phyloP scores from a whole-genome alignment of 2,888 invertebrate genomes.

The Gryllus longicercus region DNA sequence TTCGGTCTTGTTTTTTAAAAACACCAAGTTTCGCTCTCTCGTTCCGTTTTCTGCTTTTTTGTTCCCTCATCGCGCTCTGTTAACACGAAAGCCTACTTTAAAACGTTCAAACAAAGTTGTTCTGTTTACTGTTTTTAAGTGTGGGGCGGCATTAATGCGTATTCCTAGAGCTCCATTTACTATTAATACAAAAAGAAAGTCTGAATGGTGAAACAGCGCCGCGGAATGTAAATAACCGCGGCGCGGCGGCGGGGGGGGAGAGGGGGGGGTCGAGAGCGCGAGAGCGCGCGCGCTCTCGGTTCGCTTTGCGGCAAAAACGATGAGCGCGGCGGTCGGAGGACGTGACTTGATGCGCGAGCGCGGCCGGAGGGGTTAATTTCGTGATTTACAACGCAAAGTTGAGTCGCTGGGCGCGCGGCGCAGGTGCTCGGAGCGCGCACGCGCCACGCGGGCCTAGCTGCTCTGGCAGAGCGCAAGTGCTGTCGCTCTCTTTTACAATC shows the following conservation, averaged over 20 bases:
- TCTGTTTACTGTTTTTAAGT: constrained; percentile 17
- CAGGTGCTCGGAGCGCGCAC: no score
- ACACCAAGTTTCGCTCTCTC: neutral
- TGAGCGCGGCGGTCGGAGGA: neutral
- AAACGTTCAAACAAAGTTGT: constrained; percentile 7
- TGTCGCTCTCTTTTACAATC: no score
- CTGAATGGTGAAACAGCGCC: neutral
- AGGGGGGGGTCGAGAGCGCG: neutral
- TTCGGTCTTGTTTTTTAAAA: constrained; percentile 9
- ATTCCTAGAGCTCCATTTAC: constrained; percentile 7
- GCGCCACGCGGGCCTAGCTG: no score
- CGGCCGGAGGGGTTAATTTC: neutral
- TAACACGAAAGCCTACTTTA: constrained; percentile 17
- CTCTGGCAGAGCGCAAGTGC: no score
- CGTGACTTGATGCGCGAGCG: neutral
- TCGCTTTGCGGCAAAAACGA: constrained; percentile 18
- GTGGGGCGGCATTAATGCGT: neutral
- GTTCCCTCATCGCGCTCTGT: neutral
- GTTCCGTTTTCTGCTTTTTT: neutral
- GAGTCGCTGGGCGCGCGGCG: neutral
- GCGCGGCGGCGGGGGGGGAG: neutral
- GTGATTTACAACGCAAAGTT: constrained; percentile 17
- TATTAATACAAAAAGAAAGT: constrained; percentile 2
- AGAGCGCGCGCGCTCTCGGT: neutral
- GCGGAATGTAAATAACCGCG: neutral